A percentile compares a stretch with the other conserved stretches of the same genome.
These are phyloP conservation scores for Leucopsar rothschildi DNA, from an alignment of 2,113 vertebrate species.

Conservation along the genomic window DNA sequence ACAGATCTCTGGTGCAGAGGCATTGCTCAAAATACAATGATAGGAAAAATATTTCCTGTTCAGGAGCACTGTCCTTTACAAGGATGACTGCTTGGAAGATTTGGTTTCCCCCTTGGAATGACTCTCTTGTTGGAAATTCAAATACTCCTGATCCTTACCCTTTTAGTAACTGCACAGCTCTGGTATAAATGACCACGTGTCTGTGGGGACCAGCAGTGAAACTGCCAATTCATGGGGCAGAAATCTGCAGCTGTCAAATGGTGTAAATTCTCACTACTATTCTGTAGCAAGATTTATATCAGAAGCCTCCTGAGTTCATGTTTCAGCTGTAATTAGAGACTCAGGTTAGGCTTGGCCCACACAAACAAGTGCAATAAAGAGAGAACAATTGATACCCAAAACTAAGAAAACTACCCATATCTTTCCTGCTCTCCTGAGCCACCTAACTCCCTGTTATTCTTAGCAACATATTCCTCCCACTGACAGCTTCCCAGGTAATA, in stretches of 20 bases:
- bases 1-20: not conserved
- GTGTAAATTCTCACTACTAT: not conserved
- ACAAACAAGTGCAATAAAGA: not conserved
- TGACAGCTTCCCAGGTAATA: constrained; percentile 32
- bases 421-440: not conserved
- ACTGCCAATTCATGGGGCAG: not conserved
- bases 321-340: not conserved
- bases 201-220: not conserved
- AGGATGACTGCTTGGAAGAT: not conserved
- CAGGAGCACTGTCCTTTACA: not conserved
- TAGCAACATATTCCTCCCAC: constrained; percentile 21
- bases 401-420: not conserved
- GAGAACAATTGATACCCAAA: not conserved
- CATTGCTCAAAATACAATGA: not conserved
- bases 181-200: not conserved
- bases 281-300: not conserved
- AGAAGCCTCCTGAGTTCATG: not conserved
- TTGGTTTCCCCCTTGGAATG: not conserved
- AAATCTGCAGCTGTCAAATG: not conserved
- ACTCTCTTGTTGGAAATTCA: not conserved
- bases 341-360: not conserved
- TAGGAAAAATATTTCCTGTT: not conserved
- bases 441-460: not conserved
- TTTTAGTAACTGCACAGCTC: not conserved
- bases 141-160: not conserved